Base-by-base conservation (phyloP, 2,888 invertebrate genomes). In the Pseudeuparius sepicola region DNA sequence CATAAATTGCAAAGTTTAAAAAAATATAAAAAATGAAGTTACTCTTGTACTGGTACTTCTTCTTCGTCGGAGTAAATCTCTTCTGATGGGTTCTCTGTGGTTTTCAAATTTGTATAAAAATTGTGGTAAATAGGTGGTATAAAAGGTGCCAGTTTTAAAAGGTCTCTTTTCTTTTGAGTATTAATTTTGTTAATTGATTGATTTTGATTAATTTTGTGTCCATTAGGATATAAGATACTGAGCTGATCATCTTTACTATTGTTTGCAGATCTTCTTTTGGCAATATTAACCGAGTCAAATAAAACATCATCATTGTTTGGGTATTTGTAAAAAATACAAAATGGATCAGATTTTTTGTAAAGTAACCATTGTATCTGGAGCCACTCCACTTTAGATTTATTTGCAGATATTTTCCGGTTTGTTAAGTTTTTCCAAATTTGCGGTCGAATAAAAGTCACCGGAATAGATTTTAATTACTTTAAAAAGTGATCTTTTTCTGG, bases 381-480 rank as follows among this genome's bases (percentile, higher is more conserved):
- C 30, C 17, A 30, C 30, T 30, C 18, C 10, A 18, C 11, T 30
- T n/a, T 30, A n/a, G n/a, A 30, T 30, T 34, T 34, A 34, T 24
- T 34, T 34, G 16, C 26, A 9, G 25, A 26, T 14, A 32, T 23
- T 32, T 32, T 24, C 12, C 14, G 25, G 14, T 32, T 32, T 13
- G 31, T 24, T 32, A 32, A 24, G n/a, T n/a, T n/a, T n/a, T n/a
- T n/a, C n/a, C n/a, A n/a, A n/a, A n/a, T n/a, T 32, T 24, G 15
- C 14, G 4, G 14, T 32, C 5, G 25, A 32, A n/a, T 32, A 32
- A 14, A 32, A 24, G 24, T 32, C 25, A 24, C 11, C 13, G 2
- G 14, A n/a, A n/a, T n/a, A n/a, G n/a, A n/a, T n/a, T n/a, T n/a
- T n/a, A n/a, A n/a, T n/a, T n/a, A n/a, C n/a, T n/a, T n/a, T 14